Evolutionary conservation across 2,888 invertebrate species (phyloP).

Genomic region (Idaea straminata): DNA sequence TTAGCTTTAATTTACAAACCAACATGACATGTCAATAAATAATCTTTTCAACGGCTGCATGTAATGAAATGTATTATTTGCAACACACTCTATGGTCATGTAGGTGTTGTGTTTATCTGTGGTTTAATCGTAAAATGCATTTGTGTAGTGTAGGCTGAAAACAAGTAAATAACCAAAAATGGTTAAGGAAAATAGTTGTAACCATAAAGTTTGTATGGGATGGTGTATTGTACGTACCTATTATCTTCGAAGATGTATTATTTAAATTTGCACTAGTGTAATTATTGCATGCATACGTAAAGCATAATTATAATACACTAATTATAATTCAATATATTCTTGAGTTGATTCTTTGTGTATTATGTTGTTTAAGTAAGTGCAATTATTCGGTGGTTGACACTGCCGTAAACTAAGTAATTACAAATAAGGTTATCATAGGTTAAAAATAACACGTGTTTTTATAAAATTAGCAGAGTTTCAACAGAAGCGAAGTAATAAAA

Average conservation of each 20-base stretch:
- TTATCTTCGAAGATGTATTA: not conserved
- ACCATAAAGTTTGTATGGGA: not conserved
- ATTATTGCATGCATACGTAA: no score
- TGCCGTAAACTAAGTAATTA: not conserved
- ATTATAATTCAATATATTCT: no score
- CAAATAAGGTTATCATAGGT: not conserved
- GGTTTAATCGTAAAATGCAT: slow-evolving; percentile 37
- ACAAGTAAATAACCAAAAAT: slow-evolving; percentile 26
- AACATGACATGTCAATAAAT: not conserved
- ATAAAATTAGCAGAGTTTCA: not conserved
- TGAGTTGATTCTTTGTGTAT: no score
- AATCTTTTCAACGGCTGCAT: slow-evolving; percentile 6
- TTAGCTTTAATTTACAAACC: not conserved
- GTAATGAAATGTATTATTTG: slow-evolving; percentile 24
- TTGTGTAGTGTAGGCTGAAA: slow-evolving; percentile 40
- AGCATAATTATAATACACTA: no score
- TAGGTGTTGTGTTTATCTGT: slow-evolving; percentile 20
- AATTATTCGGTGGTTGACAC: not conserved
- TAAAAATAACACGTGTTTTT: not conserved
- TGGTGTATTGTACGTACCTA: not conserved
- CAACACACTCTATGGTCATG: not conserved
- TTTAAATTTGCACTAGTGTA: not conserved
- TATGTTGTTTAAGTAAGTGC: not conserved
- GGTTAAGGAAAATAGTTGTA: slow-evolving; percentile 14
- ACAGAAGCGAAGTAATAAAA: not conserved